Base-by-base conservation (phyloP, 2,797 vertebrate genomes). In the Parotocinclus haroldoi region DNA sequence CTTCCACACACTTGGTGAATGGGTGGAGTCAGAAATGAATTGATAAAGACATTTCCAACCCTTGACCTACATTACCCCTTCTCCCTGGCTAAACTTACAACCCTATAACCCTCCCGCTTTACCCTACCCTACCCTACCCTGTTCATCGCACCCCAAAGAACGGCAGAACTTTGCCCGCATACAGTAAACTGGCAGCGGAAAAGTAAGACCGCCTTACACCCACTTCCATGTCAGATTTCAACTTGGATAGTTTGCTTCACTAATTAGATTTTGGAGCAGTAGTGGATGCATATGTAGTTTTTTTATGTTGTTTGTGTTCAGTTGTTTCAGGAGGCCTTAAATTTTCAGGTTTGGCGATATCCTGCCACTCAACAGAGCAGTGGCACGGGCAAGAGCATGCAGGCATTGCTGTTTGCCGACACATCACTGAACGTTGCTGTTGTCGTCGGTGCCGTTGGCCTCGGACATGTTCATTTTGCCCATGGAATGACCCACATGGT, bases 391-490 rank as follows among this genome's bases (percentile, higher is more conserved):
- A 77, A 48, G 63, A 77, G 76, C 77, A 77, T 79, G 81, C 56
- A 63, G 66, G 76, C 80, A 79, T 75, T 44, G 64, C 36, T n/a
- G 44, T 19, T 19, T 39, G 60, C 50, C 13, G n/a, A 3, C 58
- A 45, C 79, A 86, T 92, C 89, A 91, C 87, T 92, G 88, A 86
- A 90, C 81, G 83, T 91, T 91, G 82, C 90, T 89, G 87, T 89
- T 91, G 83, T 92, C 91, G 58, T 92, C 91, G 45, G 91, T 92
- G 83, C 91, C 91, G 27, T 92, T 92, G 9, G 89, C 89, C 79
- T 92, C 91, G 0, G 91, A 89, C 89, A 91, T 85, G 79, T 91
- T 92, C 89, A 90, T 91, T 83, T 91, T 92, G 52, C 89, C 89
- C 84, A 91, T 91, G 76, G 90, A 91, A 62, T 89, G 89, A 63